These are phyloP conservation scores for Ophion ventricosus DNA, from an alignment of 2,888 invertebrate genomes.

Conservation along the genomic window DNA sequence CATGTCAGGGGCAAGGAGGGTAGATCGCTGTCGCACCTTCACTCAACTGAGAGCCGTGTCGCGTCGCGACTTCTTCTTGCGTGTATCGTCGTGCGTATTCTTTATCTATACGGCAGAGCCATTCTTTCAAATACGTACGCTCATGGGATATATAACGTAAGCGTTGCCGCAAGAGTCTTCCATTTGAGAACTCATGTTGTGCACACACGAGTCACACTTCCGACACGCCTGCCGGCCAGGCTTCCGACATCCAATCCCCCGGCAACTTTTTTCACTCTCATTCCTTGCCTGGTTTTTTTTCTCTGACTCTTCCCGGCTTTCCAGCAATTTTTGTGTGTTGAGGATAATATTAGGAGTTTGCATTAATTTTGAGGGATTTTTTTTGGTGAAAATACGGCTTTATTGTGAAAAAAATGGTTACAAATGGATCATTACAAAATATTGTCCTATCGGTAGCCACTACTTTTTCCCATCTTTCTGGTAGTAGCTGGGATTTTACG, in stretches of 20 bases:
- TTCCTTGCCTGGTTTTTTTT: background rate
- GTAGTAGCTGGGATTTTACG: too few relatives aligned
- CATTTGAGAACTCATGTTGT: slow-evolving; percentile 1
- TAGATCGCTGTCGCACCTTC: slow-evolving; percentile 50
- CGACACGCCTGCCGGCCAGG: slow-evolving; percentile 68
- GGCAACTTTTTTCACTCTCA: slow-evolving; percentile 66
- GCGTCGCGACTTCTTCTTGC: slow-evolving; percentile 30
- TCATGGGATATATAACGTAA: slow-evolving; percentile 14
- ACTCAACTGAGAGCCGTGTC: slow-evolving; percentile 42
- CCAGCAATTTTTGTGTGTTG: background rate
- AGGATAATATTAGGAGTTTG: too few relatives aligned
- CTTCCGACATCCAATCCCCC: slow-evolving; percentile 66
- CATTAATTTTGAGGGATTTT: too few relatives aligned
- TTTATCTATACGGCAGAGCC: slow-evolving; percentile 3
- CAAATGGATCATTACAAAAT: too few relatives aligned
- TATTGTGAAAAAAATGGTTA: too few relatives aligned
- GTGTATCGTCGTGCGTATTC: slow-evolving; percentile 28
- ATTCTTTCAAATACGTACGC: slow-evolving; percentile 36
- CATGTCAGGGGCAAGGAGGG: slow-evolving; percentile 30
- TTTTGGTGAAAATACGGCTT: too few relatives aligned
- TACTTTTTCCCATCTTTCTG: too few relatives aligned
- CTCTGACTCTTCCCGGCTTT: background rate
- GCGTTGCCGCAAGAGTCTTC: slow-evolving; percentile 27
- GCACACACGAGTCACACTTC: slow-evolving; percentile 44
- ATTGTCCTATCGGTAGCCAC: too few relatives aligned